Evolutionary conservation across 2,888 invertebrate genomes (phyloP), one percentile per base, ranked within the genome.

Genomic region (Pachliopta kotzebuea): DNA sequence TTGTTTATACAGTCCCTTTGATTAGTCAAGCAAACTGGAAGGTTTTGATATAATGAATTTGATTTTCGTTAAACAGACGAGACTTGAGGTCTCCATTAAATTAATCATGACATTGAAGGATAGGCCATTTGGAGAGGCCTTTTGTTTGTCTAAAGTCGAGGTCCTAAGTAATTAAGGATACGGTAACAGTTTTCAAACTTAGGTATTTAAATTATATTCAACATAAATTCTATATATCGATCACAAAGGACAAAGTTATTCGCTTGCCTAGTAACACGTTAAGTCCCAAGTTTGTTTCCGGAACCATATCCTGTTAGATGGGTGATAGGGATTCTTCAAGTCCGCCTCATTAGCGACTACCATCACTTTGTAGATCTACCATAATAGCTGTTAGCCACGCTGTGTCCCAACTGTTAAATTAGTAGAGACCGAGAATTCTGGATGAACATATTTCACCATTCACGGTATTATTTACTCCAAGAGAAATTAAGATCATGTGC

Each of bases 191-290:
- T 54, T 29, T 20, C 55, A 45, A 49, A 56, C 55, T 56, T 50
- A 50, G 62, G 21, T 31, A 29, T 56, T 62, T 56, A 31, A 37
- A 56, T 50, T 49, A 55, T 17, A 20, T 50, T 37, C 31, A 17
- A 56, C 49, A 29, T n/a, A 20, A 62, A 31, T 56, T 56, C 50
- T 50, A 29, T 21, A 56, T 37, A 50, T 62, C 50, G 20, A 49
- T 29, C 45, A 52, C 31, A 49, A 49, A 26, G 55, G 29, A 21
- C 18, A 45, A 14, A 42, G 31, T 11, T 31, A 31, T 9, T 31
- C 31, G 9, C 31, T 31, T 31, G 31, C 9, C 8, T 31, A 31
- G 31, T 9, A 31, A 31, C 31, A 31, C 31, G 31, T 8, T n/a
- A 31, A 2, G 31, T 31, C 9, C 2, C 31, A 31, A 11, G 31